phyloP scores from a whole-genome alignment of 2,113 vertebrate species.

The Atractosteus spatula region DNA sequence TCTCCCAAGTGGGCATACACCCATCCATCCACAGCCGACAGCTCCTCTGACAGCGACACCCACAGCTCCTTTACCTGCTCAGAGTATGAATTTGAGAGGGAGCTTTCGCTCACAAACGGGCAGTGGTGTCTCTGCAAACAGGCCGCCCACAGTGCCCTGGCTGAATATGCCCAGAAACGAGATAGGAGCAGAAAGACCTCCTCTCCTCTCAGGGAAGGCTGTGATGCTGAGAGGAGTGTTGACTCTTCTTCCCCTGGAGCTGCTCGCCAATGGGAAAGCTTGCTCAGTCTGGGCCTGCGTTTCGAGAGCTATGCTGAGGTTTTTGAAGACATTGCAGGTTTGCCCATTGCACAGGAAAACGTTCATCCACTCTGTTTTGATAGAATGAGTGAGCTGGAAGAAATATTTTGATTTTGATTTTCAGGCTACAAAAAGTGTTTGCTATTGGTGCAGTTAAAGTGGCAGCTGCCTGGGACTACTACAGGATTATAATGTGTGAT shows the following conservation, averaged over 20 bases:
- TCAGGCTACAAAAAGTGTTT: neutral
- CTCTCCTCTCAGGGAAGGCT: constrained; percentile 26
- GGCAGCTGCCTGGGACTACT: neutral
- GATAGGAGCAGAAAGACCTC: constrained; percentile 19
- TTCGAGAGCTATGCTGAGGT: constrained; percentile 54
- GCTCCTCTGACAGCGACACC: constrained; percentile 48
- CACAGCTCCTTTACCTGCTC: constrained; percentile 51
- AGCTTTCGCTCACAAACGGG: constrained; percentile 23
- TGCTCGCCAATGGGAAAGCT: constrained; percentile 40
- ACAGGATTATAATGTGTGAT: neutral
- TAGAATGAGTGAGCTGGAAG: constrained; percentile 54
- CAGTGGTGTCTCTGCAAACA: constrained; percentile 24
- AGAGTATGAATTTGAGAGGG: constrained; percentile 42
- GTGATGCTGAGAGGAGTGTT: constrained; percentile 15
- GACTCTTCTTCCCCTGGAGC: constrained; percentile 1
- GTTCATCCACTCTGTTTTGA: constrained; percentile 25
- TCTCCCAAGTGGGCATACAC: neutral
- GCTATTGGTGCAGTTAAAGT: too few relatives aligned
- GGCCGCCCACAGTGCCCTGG: neutral
- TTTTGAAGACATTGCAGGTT: constrained; percentile 59
- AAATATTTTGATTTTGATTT: constrained; percentile 60
- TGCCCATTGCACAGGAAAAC: constrained; percentile 34
- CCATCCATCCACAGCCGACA: constrained; percentile 11
- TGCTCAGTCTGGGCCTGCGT: constrained; percentile 46
- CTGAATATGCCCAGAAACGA: constrained; percentile 16